Conservation (phyloP, 2,113 vertebrate genomes). For the Gymnarchus niloticus region DNA sequence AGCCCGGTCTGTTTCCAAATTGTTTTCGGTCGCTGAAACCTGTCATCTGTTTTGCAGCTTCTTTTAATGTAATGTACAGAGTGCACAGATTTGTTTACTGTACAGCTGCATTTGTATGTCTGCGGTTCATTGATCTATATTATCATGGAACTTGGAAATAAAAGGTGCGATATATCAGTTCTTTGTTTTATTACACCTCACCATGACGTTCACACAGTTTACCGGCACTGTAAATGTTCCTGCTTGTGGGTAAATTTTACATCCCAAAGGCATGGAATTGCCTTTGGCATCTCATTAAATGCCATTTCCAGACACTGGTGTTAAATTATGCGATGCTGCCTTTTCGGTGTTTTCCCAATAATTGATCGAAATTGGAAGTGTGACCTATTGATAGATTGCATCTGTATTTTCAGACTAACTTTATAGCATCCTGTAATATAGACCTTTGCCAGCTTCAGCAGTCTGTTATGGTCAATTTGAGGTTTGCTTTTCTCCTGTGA, state of each 20-base stretch:
- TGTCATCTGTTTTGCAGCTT: background rate
- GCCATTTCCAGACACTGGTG: too few species aligned
- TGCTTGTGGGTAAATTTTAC: background rate
- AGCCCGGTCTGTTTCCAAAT: background rate
- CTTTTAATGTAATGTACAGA: slow-evolving; percentile 10
- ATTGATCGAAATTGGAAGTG: too few species aligned
- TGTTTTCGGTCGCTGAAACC: background rate
- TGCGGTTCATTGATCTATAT: slow-evolving; percentile 8
- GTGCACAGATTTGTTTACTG: slow-evolving; percentile 13
- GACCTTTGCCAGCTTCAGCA: too few species aligned
- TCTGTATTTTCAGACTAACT: too few species aligned
- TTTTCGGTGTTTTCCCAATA: too few species aligned
- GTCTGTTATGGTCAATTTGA: too few species aligned
- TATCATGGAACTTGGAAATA: slow-evolving; percentile 19
- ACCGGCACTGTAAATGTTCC: background rate
- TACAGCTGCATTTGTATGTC: slow-evolving; percentile 21
- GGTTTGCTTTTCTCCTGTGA: too few species aligned
- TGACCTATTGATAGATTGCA: too few species aligned
- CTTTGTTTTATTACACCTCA: background rate
- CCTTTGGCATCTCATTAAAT: too few species aligned
- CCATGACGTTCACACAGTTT: background rate
- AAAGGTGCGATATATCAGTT: slow-evolving; percentile 1
- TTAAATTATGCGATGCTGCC: too few species aligned
- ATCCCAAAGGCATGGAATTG: too few species aligned
- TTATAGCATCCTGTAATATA: too few species aligned